Base-by-base conservation (phyloP, 2,888 invertebrate genomes). In the Cremastobaeus sp. region DNA sequence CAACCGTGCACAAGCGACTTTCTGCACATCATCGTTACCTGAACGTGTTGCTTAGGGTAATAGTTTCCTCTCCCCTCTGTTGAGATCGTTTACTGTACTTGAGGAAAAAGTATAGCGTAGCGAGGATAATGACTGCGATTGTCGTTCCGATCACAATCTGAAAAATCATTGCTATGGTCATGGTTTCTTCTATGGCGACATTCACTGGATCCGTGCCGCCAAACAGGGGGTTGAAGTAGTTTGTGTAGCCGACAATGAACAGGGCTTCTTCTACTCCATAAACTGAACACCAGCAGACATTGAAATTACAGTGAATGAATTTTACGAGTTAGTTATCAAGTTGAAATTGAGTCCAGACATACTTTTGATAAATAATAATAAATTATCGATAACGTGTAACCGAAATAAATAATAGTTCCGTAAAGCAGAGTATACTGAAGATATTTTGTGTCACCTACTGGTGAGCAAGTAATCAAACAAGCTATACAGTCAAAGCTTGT, bases 201-300 rank as follows among this genome's bases (percentile, higher is more conserved):
- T 86, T 85, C 1, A 87, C 74, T 1, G 83, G 81, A 76, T 89
- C 88, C 2, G 92, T 90, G n/a, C 94, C 93, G 0, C 94, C 93
- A 83, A 91, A 92, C 78, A 95, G 89, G 43, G 92, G 90, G 77
- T 91, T 91, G 76, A 95, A 91, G 84, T 94, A 96, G 66, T 91
- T 91, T 82, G 95, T 96, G 83, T 92, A 95, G 3, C 93, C 90
- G 0, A 92, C 89, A 73, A 93, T 83, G 77, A 89, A 85, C 48
- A 89, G 85, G 37, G 88, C 86, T 12, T 88, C 84, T 30, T 88
- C 83, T 8, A 84, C 86, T 15, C 90, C 90, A 78, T 88, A 88
- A 37, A 91, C 91, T 91, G 80, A 55, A 57, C 65, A 37, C 14
- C n/a, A n/a, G n/a, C n/a, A n/a, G n/a, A n/a, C n/a, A n/a, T n/a